phyloP scores from a whole-genome alignment of 2,113 vertebrate genomes.

The Tympanuchus pallidicinctus region DNA sequence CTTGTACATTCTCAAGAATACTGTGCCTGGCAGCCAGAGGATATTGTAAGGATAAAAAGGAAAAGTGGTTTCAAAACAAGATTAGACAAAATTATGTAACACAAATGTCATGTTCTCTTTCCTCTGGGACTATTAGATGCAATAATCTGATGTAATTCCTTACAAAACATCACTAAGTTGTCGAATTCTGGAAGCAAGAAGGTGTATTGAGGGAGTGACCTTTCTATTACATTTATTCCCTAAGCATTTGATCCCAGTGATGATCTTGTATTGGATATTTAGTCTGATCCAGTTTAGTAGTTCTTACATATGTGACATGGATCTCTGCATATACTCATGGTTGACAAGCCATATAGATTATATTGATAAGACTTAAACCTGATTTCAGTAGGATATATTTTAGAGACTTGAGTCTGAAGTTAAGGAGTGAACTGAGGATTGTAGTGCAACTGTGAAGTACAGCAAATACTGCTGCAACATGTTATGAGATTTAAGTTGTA shows the following conservation, averaged over 20 bases:
- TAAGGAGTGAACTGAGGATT: background rate
- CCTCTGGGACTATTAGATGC: background rate
- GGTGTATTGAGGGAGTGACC: background rate
- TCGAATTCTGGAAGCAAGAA: background rate
- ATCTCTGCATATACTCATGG: background rate
- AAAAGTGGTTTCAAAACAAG: background rate
- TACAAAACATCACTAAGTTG: background rate
- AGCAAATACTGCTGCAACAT: background rate
- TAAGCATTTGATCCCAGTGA: background rate
- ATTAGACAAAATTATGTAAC: background rate
- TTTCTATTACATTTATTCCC: background rate
- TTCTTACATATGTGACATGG: background rate
- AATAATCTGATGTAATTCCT: accelerated
- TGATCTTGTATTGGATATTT: background rate
- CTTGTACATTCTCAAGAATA: background rate
- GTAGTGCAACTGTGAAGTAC: background rate
- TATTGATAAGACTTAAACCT: background rate
- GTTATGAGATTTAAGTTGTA: background rate
- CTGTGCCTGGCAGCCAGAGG: background rate
- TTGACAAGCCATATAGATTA: background rate
- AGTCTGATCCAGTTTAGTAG: background rate
- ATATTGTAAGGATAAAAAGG: background rate
- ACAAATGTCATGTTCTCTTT: background rate
- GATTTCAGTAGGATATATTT: background rate
- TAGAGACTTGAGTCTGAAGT: background rate